Conservation (phyloP, 2,888 invertebrate species). For the Clistopyga incitator region DNA sequence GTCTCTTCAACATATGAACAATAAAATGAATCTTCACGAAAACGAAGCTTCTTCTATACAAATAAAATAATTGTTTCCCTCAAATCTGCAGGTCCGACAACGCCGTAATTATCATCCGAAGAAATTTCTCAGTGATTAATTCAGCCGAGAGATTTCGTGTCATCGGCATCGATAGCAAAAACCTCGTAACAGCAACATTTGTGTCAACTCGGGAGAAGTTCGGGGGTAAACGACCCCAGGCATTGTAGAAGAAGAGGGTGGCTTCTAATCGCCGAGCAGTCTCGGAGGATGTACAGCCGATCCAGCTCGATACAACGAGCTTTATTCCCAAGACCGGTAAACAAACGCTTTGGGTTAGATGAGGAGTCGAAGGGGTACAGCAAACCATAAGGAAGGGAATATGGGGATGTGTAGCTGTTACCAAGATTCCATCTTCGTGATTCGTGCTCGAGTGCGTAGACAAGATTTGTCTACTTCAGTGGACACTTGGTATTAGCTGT, state of each 20-base stretch:
- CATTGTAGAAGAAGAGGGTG: constrained; percentile 8
- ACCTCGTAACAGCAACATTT: constrained; percentile 57
- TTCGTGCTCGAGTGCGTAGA: constrained; percentile 67
- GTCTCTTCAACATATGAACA: too few species aligned
- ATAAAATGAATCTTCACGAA: too few species aligned
- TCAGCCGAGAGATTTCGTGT: neutral
- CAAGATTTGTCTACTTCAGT: constrained; percentile 75
- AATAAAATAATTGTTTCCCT: too few species aligned
- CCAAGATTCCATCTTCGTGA: constrained; percentile 66
- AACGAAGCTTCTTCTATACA: too few species aligned
- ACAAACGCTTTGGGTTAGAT: constrained; percentile 70
- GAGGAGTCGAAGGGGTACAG: constrained; percentile 60
- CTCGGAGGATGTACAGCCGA: constrained; percentile 59
- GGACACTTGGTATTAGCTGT: constrained; percentile 73
- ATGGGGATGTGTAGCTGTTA: constrained; percentile 54
- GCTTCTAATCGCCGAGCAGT: constrained; percentile 46
- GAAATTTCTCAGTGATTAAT: constrained; percentile 13
- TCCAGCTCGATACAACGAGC: constrained; percentile 71
- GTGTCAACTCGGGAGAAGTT: constrained; percentile 40
- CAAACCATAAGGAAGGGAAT: constrained; percentile 22
- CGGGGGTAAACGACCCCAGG: constrained; percentile 55
- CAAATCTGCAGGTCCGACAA: neutral
- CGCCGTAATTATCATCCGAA: neutral
- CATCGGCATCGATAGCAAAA: constrained; percentile 3
- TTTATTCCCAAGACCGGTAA: constrained; percentile 71